phyloP scores from a whole-genome alignment of 2,888 invertebrate genomes.

The Leuctra nigra region DNA sequence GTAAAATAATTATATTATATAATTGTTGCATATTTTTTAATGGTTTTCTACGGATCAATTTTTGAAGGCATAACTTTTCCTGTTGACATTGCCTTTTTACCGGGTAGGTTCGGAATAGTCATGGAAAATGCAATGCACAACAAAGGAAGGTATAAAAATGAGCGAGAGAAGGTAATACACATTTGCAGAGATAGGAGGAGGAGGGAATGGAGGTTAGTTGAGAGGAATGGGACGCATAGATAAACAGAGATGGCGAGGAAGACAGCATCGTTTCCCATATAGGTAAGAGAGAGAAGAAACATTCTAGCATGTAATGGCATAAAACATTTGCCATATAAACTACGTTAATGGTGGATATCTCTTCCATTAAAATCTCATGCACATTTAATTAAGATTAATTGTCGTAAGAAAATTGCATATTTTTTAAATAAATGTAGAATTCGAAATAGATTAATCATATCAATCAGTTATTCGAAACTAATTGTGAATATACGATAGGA shows the following conservation, averaged over 20 bases:
- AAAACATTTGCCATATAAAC: conserved; percentile 5
- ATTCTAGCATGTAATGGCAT: not conserved
- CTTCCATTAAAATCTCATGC: not conserved
- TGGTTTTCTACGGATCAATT: no score
- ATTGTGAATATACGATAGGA: no score
- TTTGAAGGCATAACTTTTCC: no score
- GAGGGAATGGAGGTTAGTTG: not conserved
- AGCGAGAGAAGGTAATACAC: conserved; percentile 20
- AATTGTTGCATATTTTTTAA: no score
- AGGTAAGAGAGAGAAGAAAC: not conserved
- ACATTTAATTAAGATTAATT: not conserved
- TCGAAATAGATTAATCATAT: no score
- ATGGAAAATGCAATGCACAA: conserved; percentile 26
- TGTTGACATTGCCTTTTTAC: no score
- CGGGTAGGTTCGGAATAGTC: conserved; percentile 20
- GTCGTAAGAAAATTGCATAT: not conserved
- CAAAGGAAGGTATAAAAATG: conserved; percentile 22
- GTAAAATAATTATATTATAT: no score
- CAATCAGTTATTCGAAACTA: no score
- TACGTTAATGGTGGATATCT: not conserved
- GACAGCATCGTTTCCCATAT: no score
- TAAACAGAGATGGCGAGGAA: no score
- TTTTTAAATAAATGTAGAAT: conserved; percentile 8
- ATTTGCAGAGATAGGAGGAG: conserved; percentile 10
- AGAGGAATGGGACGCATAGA: conserved; percentile 2